Conservation (phyloP, 2,113 vertebrate genomes). For the Rhabdornis inornatus region DNA sequence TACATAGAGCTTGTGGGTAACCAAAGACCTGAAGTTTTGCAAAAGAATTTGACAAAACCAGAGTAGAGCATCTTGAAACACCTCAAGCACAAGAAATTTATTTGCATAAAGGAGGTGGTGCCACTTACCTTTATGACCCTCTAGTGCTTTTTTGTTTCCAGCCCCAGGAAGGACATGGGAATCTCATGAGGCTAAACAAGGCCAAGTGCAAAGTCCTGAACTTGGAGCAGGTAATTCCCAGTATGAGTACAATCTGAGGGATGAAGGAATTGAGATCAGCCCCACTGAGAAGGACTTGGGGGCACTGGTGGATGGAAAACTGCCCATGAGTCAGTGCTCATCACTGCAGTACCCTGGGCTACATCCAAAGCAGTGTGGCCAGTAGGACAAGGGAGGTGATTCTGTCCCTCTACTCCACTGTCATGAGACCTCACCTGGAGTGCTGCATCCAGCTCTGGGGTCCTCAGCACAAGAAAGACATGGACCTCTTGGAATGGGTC, state of each 20-base stretch:
- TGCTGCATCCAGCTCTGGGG: background rate
- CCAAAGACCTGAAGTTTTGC: background rate
- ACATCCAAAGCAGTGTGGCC: background rate
- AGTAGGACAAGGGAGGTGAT: background rate
- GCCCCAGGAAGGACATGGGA: background rate
- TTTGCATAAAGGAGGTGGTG: background rate
- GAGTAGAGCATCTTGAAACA: background rate
- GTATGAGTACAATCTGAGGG: background rate
- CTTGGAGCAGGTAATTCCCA: background rate
- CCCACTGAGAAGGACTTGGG: background rate
- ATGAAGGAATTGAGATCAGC: background rate
- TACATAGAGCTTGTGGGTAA: background rate
- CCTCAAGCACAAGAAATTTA: background rate
- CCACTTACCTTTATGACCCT: background rate
- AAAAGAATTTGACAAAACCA: background rate
- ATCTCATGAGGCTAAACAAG: background rate
- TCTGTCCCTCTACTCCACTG: background rate
- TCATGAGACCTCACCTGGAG: background rate
- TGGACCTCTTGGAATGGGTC: background rate
- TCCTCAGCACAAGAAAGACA: background rate
- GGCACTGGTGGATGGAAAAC: background rate
- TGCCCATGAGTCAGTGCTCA: rapidly evolving
- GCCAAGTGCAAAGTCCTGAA: background rate
- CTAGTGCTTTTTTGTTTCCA: background rate
- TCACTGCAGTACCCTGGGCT: background rate